Evolutionary conservation across 2,888 invertebrate genomes (phyloP).

Genomic region (Antheraea assamensis): DNA sequence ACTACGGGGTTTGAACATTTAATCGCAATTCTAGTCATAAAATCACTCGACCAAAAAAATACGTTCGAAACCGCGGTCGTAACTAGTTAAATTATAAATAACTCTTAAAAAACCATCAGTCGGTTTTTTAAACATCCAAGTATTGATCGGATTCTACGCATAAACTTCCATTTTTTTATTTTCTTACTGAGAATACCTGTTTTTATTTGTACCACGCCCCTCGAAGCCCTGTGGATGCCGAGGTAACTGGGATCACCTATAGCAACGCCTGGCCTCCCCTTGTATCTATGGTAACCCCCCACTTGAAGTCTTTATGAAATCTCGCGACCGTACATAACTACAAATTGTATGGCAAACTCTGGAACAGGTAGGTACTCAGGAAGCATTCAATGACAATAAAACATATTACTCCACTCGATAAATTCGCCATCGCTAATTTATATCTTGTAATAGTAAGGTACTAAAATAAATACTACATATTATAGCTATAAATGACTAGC

Average conservation of each 20-base stretch:
- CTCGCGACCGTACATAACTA: constrained; percentile 18
- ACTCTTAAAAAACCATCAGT: not conserved
- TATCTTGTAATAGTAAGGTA: not conserved
- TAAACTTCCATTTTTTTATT: constrained; percentile 15
- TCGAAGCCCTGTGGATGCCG: constrained; percentile 49
- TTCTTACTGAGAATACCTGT: constrained; percentile 10
- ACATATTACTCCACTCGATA: not conserved
- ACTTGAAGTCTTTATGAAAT: constrained; percentile 62
- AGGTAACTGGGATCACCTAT: constrained; percentile 69
- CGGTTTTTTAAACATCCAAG: not conserved
- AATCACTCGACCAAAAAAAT: too few species aligned
- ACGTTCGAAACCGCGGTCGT: too few species aligned
- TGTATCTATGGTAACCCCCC: constrained; percentile 66
- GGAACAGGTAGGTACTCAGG: constrained; percentile 15
- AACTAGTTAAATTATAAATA: not conserved
- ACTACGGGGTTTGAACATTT: too few species aligned
- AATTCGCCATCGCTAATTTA: not conserved
- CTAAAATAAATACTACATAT: too few species aligned
- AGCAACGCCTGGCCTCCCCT: constrained; percentile 57
- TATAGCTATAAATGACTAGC: too few species aligned
- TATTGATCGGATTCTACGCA: not conserved
- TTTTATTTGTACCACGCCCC: constrained; percentile 36
- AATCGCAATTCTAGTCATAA: too few species aligned
- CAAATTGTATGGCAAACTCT: constrained; percentile 15
- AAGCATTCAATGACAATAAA: not conserved